Conservation (phyloP, 2,113 vertebrate genomes). For the Suncus etruscus region DNA sequence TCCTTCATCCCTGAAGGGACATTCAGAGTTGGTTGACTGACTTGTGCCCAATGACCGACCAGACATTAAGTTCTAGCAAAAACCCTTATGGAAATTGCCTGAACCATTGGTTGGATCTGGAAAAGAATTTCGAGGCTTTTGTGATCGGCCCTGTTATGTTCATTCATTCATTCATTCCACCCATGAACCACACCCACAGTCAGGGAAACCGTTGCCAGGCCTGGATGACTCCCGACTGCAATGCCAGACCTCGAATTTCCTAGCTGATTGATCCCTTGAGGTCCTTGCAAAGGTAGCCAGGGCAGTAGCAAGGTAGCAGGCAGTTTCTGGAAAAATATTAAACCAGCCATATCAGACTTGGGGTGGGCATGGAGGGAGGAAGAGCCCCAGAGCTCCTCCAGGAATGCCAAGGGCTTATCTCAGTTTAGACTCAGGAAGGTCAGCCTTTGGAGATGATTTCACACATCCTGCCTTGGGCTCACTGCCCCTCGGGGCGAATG, state of each 20-base stretch:
- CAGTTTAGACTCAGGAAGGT: background rate
- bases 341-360: background rate
- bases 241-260: background rate
- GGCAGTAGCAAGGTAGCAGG: fast-evolving
- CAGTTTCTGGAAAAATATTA: background rate
- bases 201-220: background rate
- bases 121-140: background rate
- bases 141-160: background rate
- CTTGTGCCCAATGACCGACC: too few species aligned
- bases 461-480: too few species aligned
- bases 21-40: too few species aligned
- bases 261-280: background rate
- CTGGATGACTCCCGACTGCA: background rate
- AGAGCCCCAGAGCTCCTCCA: background rate
- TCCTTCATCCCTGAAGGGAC: too few species aligned
- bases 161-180: background rate
- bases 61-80: too few species aligned
- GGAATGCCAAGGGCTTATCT: background rate
- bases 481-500: too few species aligned
- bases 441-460: background rate
- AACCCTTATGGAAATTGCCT: too few species aligned
- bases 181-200: background rate
- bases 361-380: background rate
- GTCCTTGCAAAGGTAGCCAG: background rate
- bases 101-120: background rate